Base-by-base conservation (phyloP, 2,888 invertebrate species). In the Euplagia quadripunctaria region DNA sequence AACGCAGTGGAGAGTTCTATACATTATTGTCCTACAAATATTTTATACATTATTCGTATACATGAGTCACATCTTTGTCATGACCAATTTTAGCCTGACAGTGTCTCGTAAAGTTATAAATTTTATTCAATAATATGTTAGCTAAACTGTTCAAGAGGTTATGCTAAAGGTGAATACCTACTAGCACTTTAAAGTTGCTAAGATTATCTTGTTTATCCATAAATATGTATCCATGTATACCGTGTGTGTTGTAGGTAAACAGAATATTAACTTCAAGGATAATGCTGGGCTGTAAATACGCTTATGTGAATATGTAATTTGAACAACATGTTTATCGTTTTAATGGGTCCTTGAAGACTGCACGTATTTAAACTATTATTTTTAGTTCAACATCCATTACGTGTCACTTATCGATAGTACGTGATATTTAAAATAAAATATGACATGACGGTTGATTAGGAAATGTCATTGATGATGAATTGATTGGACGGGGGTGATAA, bases 121-220 rank as follows among this genome's bases (percentile, higher is more conserved):
- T n/a, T 64, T 49, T 31, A 58, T 52, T 67, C 1, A 58, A 41
- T 63, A n/a, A 42, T 64, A 65, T 31, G 42, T 41, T 66, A 55
- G 41, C 51, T 49, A 75, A 77, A 72, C 68, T 65, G 71, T 51
- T 58, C 42, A 65, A 70, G 66, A 74, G 79, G 78, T 78, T 76
- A 78, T 16, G 73, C 63, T 70, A 77, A 73, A 83, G 81, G 78
- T 83, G 73, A 79, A 74, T 74, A 77, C 31, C 31, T 31, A 31
- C 71, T 17, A 76, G 63, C 65, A 75, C 68, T 79, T 78, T 74
- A 52, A 72, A 73, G 75, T 79, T 71, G 75, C 75, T 67, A 70
- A 81, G 83, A 82, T 82, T 77, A 81, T 72, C 75, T 75, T 83
- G 77, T 79, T 77, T 76, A 75, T 67, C 67, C 71, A 72, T 76